Evolutionary conservation across 2,113 vertebrate species (phyloP).

Genomic region (Piliocolobus tephrosceles): DNA sequence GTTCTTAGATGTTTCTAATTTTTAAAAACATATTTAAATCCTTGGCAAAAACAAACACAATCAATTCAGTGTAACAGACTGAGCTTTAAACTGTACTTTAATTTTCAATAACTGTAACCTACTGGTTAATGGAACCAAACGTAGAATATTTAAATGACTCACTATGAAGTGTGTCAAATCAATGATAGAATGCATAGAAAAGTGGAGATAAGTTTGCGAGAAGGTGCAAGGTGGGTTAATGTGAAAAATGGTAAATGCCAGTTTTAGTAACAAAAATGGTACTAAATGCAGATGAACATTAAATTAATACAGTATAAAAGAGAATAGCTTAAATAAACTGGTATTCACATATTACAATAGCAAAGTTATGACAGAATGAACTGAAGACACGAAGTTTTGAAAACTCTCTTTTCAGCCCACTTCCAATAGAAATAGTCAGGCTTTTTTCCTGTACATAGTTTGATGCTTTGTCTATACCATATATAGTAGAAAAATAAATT

Average conservation of each 20-base stretch:
- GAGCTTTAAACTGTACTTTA: conserved; percentile 73
- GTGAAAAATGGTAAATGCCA: conserved; percentile 77
- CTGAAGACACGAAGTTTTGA: conserved; percentile 82
- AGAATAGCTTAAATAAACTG: conserved; percentile 82
- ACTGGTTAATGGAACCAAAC: conserved; percentile 68
- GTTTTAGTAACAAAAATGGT: conserved; percentile 73
- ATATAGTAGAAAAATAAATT: conserved; percentile 91
- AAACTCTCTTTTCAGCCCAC: conserved; percentile 84
- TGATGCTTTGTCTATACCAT: conserved; percentile 88
- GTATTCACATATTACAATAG: conserved; percentile 82
- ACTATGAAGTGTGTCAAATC: conserved; percentile 57
- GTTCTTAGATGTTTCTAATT: conserved; percentile 60
- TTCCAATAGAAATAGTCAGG: conserved; percentile 85
- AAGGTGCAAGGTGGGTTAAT: conserved; percentile 59
- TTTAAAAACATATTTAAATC: conserved; percentile 68
- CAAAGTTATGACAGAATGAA: conserved; percentile 79
- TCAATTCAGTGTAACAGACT: conserved; percentile 75
- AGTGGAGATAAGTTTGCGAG: conserved; percentile 60
- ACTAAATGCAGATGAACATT: conserved; percentile 77
- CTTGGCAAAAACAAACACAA: conserved; percentile 73
- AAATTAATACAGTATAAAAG: conserved; percentile 79
- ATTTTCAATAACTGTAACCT: conserved; percentile 69
- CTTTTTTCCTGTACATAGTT: conserved; percentile 86
- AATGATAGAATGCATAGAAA: conserved; percentile 61
- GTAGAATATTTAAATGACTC: conserved; percentile 58